These are phyloP conservation scores for Drosophila anceps DNA, from an alignment of 2,888 invertebrate genomes.

Conservation along the genomic window DNA sequence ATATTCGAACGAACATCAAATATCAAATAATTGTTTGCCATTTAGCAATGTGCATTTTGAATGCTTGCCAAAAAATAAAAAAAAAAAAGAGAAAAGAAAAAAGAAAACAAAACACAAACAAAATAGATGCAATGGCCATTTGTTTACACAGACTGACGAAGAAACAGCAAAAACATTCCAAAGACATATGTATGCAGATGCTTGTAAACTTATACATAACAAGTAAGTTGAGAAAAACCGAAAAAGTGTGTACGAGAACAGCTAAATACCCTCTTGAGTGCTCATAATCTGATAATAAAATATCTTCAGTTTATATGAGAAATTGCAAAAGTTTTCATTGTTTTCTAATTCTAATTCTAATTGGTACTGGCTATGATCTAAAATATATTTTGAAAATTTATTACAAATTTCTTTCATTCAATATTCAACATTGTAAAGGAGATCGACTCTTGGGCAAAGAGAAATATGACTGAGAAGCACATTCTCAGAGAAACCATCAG, in stretches of 20 bases:
- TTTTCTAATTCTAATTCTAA: too few relatives aligned
- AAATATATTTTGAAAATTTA: too few relatives aligned
- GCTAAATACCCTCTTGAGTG: not conserved
- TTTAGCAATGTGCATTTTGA: slow-evolving; percentile 62
- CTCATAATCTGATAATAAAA: not conserved
- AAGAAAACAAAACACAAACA: slow-evolving; percentile 23
- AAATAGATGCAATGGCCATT: slow-evolving; percentile 40
- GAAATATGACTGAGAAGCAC: too few relatives aligned
- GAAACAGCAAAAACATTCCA: slow-evolving; percentile 9
- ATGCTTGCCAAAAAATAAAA: slow-evolving; percentile 68
- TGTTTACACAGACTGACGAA: slow-evolving; percentile 31
- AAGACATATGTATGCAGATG: slow-evolving; percentile 28
- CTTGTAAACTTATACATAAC: not conserved
- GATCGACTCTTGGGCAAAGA: too few relatives aligned
- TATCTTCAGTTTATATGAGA: too few relatives aligned
- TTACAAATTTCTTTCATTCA: too few relatives aligned
- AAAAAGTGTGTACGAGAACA: too few relatives aligned
- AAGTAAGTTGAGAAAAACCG: not conserved
- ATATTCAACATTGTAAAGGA: too few relatives aligned
- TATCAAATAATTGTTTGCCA: slow-evolving; percentile 70
- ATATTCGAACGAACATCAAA: slow-evolving; percentile 45
- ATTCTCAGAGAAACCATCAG: too few relatives aligned
- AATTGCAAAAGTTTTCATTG: too few relatives aligned
- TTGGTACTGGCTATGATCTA: too few relatives aligned
- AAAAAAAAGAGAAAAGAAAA: not conserved